These are phyloP conservation scores for Pogoniulus pusillus DNA, from an alignment of 2,797 vertebrate species.

Conservation along the genomic window DNA sequence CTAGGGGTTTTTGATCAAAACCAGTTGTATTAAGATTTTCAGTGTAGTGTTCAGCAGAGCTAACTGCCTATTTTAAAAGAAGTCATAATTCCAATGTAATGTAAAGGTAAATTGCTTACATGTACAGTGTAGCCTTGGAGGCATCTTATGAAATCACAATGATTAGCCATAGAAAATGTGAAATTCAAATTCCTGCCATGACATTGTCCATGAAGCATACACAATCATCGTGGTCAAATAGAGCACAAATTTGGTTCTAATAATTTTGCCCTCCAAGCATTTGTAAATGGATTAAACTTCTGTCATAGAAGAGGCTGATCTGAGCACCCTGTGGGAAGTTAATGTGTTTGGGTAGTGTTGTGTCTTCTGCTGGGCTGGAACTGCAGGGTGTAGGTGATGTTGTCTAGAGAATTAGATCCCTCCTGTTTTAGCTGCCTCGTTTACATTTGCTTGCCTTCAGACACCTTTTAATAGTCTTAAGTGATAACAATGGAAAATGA, in stretches of 20 bases:
- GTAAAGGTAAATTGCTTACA: not conserved
- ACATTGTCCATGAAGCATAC: not conserved
- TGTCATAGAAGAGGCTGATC: not conserved
- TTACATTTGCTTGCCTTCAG: not conserved
- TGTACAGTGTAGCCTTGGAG: not conserved
- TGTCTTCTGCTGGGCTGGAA: not conserved
- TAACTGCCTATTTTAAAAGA: not conserved
- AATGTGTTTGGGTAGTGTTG: not conserved
- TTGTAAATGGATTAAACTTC: not conserved
- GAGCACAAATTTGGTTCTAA: not conserved
- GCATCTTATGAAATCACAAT: constrained; percentile 5
- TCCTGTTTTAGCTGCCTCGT: not conserved
- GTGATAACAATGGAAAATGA: not conserved
- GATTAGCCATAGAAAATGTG: not conserved
- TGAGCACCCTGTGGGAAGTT: not conserved
- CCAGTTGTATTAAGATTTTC: not conserved
- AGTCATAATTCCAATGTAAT: not conserved
- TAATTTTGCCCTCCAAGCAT: not conserved
- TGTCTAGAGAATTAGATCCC: not conserved
- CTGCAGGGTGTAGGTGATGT: not conserved
- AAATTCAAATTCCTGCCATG: not conserved
- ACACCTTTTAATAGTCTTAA: not conserved
- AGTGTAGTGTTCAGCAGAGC: not conserved
- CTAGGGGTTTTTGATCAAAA: not conserved
- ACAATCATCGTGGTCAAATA: not conserved